phyloP scores from a whole-genome alignment of 2,888 invertebrate species.

The Gnatocerus cornutus region DNA sequence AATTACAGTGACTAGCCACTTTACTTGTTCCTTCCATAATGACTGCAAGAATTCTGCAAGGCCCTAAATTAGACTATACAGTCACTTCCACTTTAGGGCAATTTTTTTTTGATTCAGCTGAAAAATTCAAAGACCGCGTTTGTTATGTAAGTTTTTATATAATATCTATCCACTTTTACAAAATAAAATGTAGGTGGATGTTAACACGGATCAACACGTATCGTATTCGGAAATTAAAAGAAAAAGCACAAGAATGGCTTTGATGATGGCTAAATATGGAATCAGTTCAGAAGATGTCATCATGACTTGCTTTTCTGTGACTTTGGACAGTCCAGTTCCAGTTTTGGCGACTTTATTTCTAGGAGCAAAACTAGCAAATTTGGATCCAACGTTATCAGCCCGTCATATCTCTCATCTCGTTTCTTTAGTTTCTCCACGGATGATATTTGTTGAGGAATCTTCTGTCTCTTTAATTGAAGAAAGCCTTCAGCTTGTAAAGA shows the following conservation, averaged over 20 bases:
- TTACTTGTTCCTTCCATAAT: too few species aligned
- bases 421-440: conserved; percentile 56
- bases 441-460: conserved; percentile 27
- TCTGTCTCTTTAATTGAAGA: conserved; percentile 49
- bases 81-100: not conserved
- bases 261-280: too few species aligned
- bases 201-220: not conserved
- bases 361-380: conserved; percentile 64
- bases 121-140: not conserved
- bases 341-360: conserved; percentile 71
- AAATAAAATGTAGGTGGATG: not conserved
- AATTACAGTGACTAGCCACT: too few species aligned
- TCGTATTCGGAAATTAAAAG: too few species aligned
- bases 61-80: too few species aligned
- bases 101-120: not conserved
- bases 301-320: conserved; percentile 71
- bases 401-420: conserved; percentile 57
- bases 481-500: conserved; percentile 45
- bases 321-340: conserved; percentile 70
- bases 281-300: conserved; percentile 70
- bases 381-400: conserved; percentile 60
- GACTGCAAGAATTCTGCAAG: too few species aligned
- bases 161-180: too few species aligned
- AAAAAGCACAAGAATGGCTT: conserved; percentile 67
- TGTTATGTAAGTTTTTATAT: not conserved